These are phyloP conservation scores for Magallana nippona DNA, from an alignment of 2,888 invertebrate species.

Conservation along the genomic window DNA sequence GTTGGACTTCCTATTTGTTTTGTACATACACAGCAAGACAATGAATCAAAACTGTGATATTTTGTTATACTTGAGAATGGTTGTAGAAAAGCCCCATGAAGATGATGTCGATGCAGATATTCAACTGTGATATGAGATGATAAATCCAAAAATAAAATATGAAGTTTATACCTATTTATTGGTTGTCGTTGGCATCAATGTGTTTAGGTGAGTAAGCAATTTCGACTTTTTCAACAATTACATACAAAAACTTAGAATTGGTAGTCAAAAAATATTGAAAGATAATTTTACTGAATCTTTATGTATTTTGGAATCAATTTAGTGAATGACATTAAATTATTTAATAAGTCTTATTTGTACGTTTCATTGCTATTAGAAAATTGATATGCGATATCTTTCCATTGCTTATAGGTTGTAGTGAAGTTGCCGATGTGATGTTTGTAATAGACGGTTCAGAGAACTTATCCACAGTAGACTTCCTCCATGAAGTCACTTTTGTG, in stretches of 20 bases:
- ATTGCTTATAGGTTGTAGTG: constrained; percentile 39
- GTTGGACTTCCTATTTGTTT: too few species aligned
- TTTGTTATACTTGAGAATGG: not conserved
- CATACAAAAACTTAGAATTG: not conserved
- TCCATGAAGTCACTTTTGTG: constrained; percentile 38
- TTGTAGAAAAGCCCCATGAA: not conserved
- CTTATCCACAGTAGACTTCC: constrained; percentile 39
- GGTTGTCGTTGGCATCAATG: not conserved
- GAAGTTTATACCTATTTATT: constrained; percentile 1
- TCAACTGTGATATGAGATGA: constrained; percentile 11
- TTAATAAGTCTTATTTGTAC: too few species aligned
- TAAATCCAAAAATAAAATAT: not conserved
- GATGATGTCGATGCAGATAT: not conserved
- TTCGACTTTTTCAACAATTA: not conserved
- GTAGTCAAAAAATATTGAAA: too few species aligned
- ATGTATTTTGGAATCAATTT: too few species aligned
- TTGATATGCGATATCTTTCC: not conserved
- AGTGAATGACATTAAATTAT: too few species aligned
- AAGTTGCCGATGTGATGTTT: constrained; percentile 38
- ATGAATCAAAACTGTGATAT: not conserved
- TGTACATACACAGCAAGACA: not conserved
- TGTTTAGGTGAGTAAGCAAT: constrained; percentile 5
- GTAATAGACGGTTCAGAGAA: constrained; percentile 41
- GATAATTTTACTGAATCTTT: too few species aligned
- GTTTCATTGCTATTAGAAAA: too few species aligned